These are phyloP conservation scores for Acrocephalus scirpaceus DNA, from an alignment of 2,797 vertebrate species.

Conservation along the genomic window DNA sequence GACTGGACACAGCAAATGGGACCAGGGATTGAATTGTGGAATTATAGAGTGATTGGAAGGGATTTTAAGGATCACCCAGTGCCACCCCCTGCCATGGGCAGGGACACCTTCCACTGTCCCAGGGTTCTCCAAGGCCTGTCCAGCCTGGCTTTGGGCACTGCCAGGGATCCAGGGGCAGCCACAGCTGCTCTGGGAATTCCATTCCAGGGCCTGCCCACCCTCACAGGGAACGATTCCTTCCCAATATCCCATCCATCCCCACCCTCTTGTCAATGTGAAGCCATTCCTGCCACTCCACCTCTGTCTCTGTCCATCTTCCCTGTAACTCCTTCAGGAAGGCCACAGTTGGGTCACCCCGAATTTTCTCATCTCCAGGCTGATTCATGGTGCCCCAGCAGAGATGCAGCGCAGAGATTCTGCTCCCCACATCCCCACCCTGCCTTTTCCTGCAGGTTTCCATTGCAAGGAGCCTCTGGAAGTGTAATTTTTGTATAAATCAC, in stretches of 20 bases:
- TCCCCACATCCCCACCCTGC: not conserved
- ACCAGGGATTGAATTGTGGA: not conserved
- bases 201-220: accelerated
- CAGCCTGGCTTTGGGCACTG: accelerated
- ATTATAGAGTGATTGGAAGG: not conserved
- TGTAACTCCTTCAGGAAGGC: not conserved
- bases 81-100: not conserved
- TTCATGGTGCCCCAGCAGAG: not conserved
- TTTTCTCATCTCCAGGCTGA: not conserved
- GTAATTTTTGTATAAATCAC: accelerated
- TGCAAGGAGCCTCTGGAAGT: not conserved
- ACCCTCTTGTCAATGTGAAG: not conserved
- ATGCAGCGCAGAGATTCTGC: not conserved
- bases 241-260: accelerated
- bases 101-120: not conserved
- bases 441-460: not conserved
- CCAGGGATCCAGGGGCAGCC: not conserved
- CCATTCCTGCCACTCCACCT: not conserved
- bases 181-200: not conserved
- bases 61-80: not conserved
- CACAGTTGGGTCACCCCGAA: not conserved
- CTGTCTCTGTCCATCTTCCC: not conserved
- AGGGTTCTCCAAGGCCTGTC: accelerated
- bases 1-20: not conserved
- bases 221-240: accelerated